phyloP scores from a whole-genome alignment of 2,888 invertebrate species.

The Eulithis prunata region DNA sequence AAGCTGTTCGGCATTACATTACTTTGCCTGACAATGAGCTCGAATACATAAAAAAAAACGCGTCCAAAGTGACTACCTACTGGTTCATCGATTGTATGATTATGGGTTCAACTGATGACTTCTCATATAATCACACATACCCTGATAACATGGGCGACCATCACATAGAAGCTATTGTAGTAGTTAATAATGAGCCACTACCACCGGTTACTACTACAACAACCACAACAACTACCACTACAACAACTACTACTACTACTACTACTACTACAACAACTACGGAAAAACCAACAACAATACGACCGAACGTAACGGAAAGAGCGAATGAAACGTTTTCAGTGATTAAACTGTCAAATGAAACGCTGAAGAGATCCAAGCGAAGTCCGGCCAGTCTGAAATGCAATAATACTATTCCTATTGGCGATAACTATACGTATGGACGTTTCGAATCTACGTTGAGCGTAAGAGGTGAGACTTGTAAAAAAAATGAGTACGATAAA shows the following conservation, averaged over 20 bases:
- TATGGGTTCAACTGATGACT: slow-evolving; percentile 86
- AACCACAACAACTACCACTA: slow-evolving; percentile 72
- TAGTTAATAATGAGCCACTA: slow-evolving; percentile 87
- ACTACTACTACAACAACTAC: slow-evolving; percentile 60
- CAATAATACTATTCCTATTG: slow-evolving; percentile 85
- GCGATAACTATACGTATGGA: slow-evolving; percentile 88
- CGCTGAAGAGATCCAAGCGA: slow-evolving; percentile 45
- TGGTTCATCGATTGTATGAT: slow-evolving; percentile 93
- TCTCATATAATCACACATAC: slow-evolving; percentile 86
- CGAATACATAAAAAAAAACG: slow-evolving; percentile 79
- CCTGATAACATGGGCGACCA: slow-evolving; percentile 84
- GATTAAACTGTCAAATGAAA: slow-evolving; percentile 9
- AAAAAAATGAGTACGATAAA: no score
- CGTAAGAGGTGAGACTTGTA: slow-evolving; percentile 85
- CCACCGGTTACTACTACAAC: slow-evolving; percentile 79
- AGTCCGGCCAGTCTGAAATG: slow-evolving; percentile 58
- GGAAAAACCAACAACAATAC: slow-evolving; percentile 41
- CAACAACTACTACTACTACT: slow-evolving; percentile 67
- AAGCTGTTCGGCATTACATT: slow-evolving; percentile 84
- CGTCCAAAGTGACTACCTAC: slow-evolving; percentile 84
- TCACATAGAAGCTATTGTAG: slow-evolving; percentile 88
- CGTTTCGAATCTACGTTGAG: slow-evolving; percentile 87
- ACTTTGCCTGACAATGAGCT: slow-evolving; percentile 85
- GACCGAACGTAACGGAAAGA: slow-evolving; percentile 24
- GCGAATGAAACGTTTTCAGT: slow-evolving; percentile 5